Percentiles rank a stretch among this genome's conserved stretches.
phyloP scores from a whole-genome alignment of 2,888 invertebrate species.

The Oasisia sp. region DNA sequence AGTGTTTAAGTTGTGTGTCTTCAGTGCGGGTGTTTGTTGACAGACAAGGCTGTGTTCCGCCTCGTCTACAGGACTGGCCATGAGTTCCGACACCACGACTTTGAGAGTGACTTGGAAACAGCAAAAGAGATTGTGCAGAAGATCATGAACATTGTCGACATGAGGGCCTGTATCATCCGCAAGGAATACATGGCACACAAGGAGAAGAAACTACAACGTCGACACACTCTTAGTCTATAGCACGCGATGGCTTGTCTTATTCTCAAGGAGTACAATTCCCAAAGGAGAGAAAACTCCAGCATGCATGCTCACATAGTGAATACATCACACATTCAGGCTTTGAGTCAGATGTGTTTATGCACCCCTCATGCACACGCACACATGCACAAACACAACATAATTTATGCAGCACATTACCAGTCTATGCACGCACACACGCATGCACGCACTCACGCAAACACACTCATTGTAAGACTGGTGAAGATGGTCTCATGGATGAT shows the following conservation, averaged over 20 bases:
- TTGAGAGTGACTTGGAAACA: constrained; percentile 81
- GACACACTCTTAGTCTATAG: constrained; percentile 28
- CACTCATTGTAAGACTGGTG: background rate
- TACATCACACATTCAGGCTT: no score
- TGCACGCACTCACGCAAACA: background rate
- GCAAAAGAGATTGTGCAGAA: constrained; percentile 88
- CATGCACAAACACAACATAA: no score
- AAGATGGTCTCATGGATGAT: background rate
- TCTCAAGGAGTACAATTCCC: no score
- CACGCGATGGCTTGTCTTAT: background rate
- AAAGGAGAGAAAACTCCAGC: no score
- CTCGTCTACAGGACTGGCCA: constrained; percentile 72
- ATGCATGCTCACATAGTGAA: no score
- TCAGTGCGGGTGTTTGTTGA: constrained; percentile 7
- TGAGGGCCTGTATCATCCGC: constrained; percentile 81
- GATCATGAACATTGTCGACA: constrained; percentile 85
- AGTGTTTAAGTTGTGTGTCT: background rate
- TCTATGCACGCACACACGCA: background rate
- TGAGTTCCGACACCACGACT: constrained; percentile 85
- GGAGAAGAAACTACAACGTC: constrained; percentile 72
- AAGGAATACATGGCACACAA: constrained; percentile 83
- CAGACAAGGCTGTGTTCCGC: constrained; percentile 77
- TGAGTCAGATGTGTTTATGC: no score
- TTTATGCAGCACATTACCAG: background rate
- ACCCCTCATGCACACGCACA: no score